Evolutionary conservation across 1,140 invertebrate genomes (phyloP), one percentile per base, ranked within the genome.

Genomic region (Bombus turneri): DNA sequence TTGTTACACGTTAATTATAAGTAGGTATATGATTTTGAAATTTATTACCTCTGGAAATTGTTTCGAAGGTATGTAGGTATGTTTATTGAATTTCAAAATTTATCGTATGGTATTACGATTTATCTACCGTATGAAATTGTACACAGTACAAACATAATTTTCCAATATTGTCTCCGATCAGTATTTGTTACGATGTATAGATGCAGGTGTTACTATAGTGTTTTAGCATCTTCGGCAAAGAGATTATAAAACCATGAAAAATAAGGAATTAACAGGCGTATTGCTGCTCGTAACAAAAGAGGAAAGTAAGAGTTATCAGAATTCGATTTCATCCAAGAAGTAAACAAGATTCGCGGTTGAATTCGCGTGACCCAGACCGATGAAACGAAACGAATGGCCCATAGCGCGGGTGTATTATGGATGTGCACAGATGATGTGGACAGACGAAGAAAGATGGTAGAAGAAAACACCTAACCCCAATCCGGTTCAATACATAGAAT

Each of bases 261-360:
- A 64, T 76, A 13, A 25, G 13, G 15, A 13, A 37, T 71, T 81
- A 34, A 53, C 28, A 10, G 25, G 0, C 1, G 13, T 8, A 22
- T 22, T 22, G 5, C n/a, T 9, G 10, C 57, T 28, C 10, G 31
- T 43, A 68, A 66, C 37, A 22, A 47, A 31, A 64, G 62, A 74
- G 47, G 73, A 88, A 87, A 79, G 72, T 81, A 88, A 87, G 66
- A 85, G 86, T 83, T 71, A 71, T 64, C 41, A 84, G 81, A 87
- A 87, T 82, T 83, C 68, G 64, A 80, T 80, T 87, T 77, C 74
- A 59, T 62, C 31, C 57, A 43, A 62, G 62, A 62, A 57, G 80
- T 73, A 79, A 83, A 88, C 66, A 73, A 78, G 53, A 13, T 68
- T 28, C 64, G 25, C 31, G 80, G 28, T 34, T 57, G 43, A 87